Percentiles rank a stretch among this genome's conserved stretches.
phyloP scores from a whole-genome alignment of 2,797 vertebrate genomes.

The Ctenopoma kingsleyae region DNA sequence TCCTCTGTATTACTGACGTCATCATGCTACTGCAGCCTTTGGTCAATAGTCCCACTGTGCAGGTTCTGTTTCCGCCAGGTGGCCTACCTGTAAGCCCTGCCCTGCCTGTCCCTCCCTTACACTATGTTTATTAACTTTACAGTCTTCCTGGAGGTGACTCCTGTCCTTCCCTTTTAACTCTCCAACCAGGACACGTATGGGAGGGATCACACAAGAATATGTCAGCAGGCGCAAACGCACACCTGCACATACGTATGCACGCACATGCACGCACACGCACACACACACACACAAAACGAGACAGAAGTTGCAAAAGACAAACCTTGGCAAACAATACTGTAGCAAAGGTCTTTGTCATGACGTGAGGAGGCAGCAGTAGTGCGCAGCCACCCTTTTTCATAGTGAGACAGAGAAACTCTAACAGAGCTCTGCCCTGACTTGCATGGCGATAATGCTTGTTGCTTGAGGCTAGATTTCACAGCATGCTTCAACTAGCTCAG shows the following conservation, averaged over 20 bases:
- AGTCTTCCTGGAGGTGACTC: constrained; percentile 29
- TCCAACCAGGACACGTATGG: constrained; percentile 28
- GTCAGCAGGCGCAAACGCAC: background rate
- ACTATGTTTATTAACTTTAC: constrained; percentile 37
- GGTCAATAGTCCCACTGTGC: constrained; percentile 37
- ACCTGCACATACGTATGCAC: background rate
- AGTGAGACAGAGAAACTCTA: constrained; percentile 56
- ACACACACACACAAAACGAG: constrained; percentile 4
- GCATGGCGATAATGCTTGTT: constrained; percentile 72
- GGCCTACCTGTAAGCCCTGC: constrained; percentile 25
- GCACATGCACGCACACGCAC: background rate
- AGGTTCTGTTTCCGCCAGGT: constrained; percentile 16
- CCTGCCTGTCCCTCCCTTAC: constrained; percentile 5
- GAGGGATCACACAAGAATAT: constrained; percentile 20
- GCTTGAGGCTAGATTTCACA: constrained; percentile 78
- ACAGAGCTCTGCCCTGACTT: constrained; percentile 80
- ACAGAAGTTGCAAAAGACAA: constrained; percentile 47
- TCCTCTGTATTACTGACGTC: constrained; percentile 18
- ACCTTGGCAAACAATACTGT: constrained; percentile 50
- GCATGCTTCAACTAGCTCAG: constrained; percentile 79
- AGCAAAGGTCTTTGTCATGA: constrained; percentile 66
- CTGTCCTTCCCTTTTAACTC: constrained; percentile 26
- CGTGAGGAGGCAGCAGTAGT: constrained; percentile 55
- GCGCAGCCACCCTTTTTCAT: constrained; percentile 32
- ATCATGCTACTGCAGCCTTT: constrained; percentile 19